Base-by-base conservation (phyloP, 1,140 invertebrate genomes). In the Megalopta genalis region DNA sequence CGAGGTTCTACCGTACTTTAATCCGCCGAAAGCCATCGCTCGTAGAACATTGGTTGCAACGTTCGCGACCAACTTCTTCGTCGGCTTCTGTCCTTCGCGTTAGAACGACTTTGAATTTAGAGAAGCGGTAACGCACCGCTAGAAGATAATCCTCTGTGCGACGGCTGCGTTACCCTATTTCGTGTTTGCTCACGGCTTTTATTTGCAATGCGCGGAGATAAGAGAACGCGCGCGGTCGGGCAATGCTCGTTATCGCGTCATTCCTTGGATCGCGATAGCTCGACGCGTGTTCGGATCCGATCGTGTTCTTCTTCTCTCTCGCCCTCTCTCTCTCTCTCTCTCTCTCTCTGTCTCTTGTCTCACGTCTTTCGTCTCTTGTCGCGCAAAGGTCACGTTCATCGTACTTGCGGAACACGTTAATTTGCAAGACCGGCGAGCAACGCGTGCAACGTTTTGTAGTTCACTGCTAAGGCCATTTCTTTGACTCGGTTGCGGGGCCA, bases 331-430 rank as follows among this genome's bases (percentile, higher is more conserved):
- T 54, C 16, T 54, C 6, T 9, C 54, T 21, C 18, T 21, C 9
- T n/a, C 21, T 21, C 1, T 32, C 23, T 57, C 21, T 18, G 21
- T n/a, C n/a, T 54, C 16, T 54, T 32, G 6, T 9, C 54, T 21
- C 18, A 8, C 9, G 32, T n/a, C 21, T 21, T 3, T 6, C 6
- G n/a, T 52, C 14, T 52, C 49, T 18, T 14, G 49, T 52, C 18
- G 49, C 39, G 66, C 63, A 75, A 84, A 88, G 86, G 86, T 88
- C 86, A 86, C 78, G 86, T 80, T 82, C 86, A 87, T 87, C 81
- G 83, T 78, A 80, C 77, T 87, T 76, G 83, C 83, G 86, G 86
- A 87, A 87, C 83, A 85, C 65, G 72, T 27, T 87, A 86, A 87
- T 87, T 87, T 87, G 80, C 68, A 82, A 60, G 65, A 54, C 78